Base-by-base conservation (phyloP, 2,113 vertebrate species). In the Geococcyx californianus region DNA sequence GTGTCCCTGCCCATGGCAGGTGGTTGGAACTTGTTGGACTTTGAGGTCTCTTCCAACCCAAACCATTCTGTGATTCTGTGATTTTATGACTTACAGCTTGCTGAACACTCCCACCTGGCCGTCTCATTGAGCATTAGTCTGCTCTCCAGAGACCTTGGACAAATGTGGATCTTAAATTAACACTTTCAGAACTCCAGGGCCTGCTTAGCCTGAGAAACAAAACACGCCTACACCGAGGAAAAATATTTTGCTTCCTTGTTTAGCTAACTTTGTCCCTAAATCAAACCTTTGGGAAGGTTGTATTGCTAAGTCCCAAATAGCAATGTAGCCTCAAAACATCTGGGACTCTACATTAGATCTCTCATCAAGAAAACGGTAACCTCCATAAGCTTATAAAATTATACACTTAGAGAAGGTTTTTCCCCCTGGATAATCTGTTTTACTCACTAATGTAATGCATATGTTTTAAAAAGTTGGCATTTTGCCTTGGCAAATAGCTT, bases 401-500 rank as follows among this genome's bases (percentile, higher is more conserved):
- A 69, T 38, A 34, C 56, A 40, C 17, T 70, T 77, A 6, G 20
- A 63, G 55, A 86, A 82, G 20, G 1, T 5, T 16, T 36, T 29
- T 81, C 67, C 7, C 7, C 13, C 16, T 18, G 20, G 36, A 42
- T 89, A 64, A 86, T 95, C 66, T 25, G 28, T 67, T 81, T 83
- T 75, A 42, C 64, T 95, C 31, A 49, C 92, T 88, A 90, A 75
- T 58, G 52, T 51, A 95, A 74, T 78, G 56, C 59, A 6, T 52
- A 13, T 67, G 8, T 47, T 88, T 91, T 15, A 51, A 88, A 78
- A 90, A 90, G 44, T 88, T 92, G 85, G 88, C 85, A 67, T 84
- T 93, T 94, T 92, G 82, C 90, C 92, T 94, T 47, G 87, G 59
- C 84, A 94, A 70, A 94, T 90, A 91, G 79, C 91, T 95, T 33